Base-by-base conservation (phyloP, 2,888 invertebrate genomes). In the Thysanoteuthis rhombus region DNA sequence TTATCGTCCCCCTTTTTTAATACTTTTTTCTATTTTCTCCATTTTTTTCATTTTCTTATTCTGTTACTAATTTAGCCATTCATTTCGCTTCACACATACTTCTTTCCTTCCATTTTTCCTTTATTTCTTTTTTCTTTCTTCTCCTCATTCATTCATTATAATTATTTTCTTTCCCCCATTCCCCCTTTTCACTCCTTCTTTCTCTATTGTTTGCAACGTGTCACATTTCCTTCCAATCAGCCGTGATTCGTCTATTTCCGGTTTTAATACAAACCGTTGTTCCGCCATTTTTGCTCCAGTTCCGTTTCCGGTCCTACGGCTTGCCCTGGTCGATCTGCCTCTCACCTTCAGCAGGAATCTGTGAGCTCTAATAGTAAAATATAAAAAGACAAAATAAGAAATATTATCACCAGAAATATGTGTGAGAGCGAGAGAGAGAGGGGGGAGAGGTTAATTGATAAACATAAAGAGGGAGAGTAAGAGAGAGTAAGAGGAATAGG, bases 161-260 rank as follows among this genome's bases (percentile, higher is more conserved):
- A 12, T 16, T n/a, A 1, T n/a, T n/a, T 75, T n/a, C 75, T 36
- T 58, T 58, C 32, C 25, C 25, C 25, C 10, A 8, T 58, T 5
- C 32, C 32, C 25, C 32, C 58, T n/a, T n/a, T n/a, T n/a, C n/a
- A n/a, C n/a, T n/a, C n/a, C 25, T 75, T 75, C n/a, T 75, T n/a
- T 36, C n/a, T 12, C 75, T 12, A 75, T 75, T 75, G 75, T 75
- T 75, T 4, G 16, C n/a, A 36, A n/a, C 75, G 75, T 75, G 75
- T 75, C 75, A 75, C 75, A 75, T 75, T 75, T 75, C 75, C 75
- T n/a, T 75, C 75, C 75, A 75, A 75, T 75, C 75, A 75, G n/a
- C n/a, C 19, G 75, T n/a, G 75, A 75, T 75, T 75, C 75, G n/a
- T 75, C 75, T 75, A n/a, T 36, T 75, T 75, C 75, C 75, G 75